Base-by-base conservation (phyloP, 2,113 vertebrate species). In the Accipiter cooperii region DNA sequence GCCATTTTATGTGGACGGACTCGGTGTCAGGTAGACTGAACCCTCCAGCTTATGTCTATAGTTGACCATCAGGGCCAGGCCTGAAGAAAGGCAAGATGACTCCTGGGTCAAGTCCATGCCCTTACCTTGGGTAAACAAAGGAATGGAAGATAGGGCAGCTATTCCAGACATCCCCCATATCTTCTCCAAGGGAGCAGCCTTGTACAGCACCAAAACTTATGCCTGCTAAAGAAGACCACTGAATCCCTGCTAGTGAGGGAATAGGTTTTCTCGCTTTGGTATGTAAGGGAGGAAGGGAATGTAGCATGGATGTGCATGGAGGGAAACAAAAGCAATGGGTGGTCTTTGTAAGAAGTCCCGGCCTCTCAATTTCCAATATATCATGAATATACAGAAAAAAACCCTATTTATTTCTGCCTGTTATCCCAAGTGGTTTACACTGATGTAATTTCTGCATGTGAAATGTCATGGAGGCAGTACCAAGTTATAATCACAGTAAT, bases 401-500 rank as follows among this genome's bases (percentile, higher is more conserved):
- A 38, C 10, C 2, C 9, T 47, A 21, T 42, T 55, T 63, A 49
- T 84, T 95, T 93, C 34, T 89, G 28, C 18, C n/a, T 66, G n/a
- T 68, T 91, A 60, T 64, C 24, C 29, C 46, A 61, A 95, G 18
- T 25, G 5, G 34, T 76, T 91, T 93, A 65, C 44, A 55, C 29
- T 57, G 47, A 26, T 47, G 26, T 61, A 84, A 82, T 40, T 75
- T 87, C 57, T 68, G 29, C 17, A 31, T 36, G 31, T 73, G 44
- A 82, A 87, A 85, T 65, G 26, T 85, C 75, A 73, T 34, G n/a
- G 77, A 57, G 51, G 16, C 22, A 83, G 55, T 77, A 77, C 51
- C 46, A 57, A 76, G 29, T 46, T 57, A 92, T 60, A 93, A 88
- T n/a, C 25, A 78, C 8, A 89, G 55, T 68, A 87, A 96, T 89